A percentile compares a stretch with the other conserved stretches of the same genome.
Evolutionary conservation across 2,113 vertebrate species (phyloP).

Genomic region (Ophiodon elongatus): DNA sequence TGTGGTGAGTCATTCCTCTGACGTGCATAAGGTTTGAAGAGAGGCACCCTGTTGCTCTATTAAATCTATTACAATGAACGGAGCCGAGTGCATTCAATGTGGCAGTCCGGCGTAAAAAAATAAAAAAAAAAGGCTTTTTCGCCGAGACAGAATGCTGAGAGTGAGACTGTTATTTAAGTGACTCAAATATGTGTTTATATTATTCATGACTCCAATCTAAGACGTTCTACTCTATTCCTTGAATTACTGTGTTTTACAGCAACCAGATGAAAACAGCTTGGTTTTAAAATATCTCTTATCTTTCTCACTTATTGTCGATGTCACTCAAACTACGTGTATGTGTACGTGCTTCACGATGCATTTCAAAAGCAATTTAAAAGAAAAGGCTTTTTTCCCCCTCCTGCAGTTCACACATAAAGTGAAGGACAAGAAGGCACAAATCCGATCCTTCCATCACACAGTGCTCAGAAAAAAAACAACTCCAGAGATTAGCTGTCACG

Average conservation of each 20-base stretch:
- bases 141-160: slow-evolving; percentile 72
- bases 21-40: background rate
- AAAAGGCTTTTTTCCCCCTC: background rate
- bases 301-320: background rate
- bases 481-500: slow-evolving; percentile 26
- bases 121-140: slow-evolving; percentile 53
- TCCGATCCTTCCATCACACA: slow-evolving; percentile 21
- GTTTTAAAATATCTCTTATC: background rate
- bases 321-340: background rate
- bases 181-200: slow-evolving; percentile 2
- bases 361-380: background rate
- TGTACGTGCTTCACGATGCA: background rate
- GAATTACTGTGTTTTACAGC: background rate
- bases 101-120: slow-evolving; percentile 61
- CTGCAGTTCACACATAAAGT: slow-evolving; percentile 1
- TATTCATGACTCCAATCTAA: background rate
- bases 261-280: background rate
- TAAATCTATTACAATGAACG: slow-evolving; percentile 55
- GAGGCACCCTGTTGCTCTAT: slow-evolving; percentile 10
- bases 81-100: slow-evolving; percentile 39
- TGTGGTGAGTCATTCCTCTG: slow-evolving; percentile 41
- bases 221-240: background rate
- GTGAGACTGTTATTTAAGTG: slow-evolving; percentile 73
- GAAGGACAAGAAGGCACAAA: background rate
- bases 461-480: slow-evolving; percentile 30